Base-by-base conservation (phyloP, 1,140 invertebrate genomes). In the Teleogryllus occipitalis region DNA sequence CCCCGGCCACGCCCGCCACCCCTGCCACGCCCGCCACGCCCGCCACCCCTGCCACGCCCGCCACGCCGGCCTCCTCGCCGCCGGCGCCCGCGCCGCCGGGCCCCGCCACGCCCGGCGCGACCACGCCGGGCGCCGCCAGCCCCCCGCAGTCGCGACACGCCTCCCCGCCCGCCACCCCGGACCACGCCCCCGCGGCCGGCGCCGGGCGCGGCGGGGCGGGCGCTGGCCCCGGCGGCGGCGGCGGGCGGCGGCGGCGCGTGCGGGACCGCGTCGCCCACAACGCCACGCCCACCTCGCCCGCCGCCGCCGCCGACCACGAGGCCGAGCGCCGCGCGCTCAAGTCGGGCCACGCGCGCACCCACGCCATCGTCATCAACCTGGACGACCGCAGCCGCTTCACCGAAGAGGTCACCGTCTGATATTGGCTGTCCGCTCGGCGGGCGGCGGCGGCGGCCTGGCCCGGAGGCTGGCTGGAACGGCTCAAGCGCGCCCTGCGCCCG, bases 331-430 rank as follows among this genome's bases (percentile, higher is more conserved):
- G 77, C 27, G 22, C 47, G 48, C 74, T 75, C 8, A 74, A 47
- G 75, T 79, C 75, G 12, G 47, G 47, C 75, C 81, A 75, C 8
- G n/a, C 74, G 21, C 80, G 79, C 65, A 92, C 92, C 77, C 91
- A 92, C 83, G 90, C 92, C 7, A 92, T 93, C 82, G 90, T 93
- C 82, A 93, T 94, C 79, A 93, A 94, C 86, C 86, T 94, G 82
- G 92, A 94, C 82, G 93, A 94, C 85, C 93, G 93, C 83, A 93
- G 90, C 84, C 88, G 92, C 79, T 94, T 93, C 84, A 93, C 92
- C 8, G 93, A 94, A 85, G 93, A 94, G 86, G 93, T 94, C 75
- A 94, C 92, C 49, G 93, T 94, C 80, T 94, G 89, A 90, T 39
- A 39, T 39, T 5, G 1, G 1, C 1, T 39, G 27, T 39, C n/a